These are phyloP conservation scores for Helicorthomorpha holstii DNA, from an alignment of 1,140 invertebrate species.

Conservation along the genomic window DNA sequence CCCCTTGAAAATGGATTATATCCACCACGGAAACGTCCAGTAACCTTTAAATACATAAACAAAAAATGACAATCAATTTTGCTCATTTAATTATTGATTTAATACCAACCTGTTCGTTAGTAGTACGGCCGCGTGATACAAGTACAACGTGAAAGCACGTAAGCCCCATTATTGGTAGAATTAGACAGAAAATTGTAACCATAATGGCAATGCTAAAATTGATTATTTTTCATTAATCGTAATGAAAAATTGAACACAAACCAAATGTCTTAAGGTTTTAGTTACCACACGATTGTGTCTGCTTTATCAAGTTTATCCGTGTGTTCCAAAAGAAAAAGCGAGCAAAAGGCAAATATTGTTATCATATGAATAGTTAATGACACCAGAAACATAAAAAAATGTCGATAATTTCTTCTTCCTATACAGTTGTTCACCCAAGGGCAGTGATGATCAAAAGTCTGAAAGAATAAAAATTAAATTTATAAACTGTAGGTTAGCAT, in stretches of 20 bases:
- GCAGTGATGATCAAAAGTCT: conserved; percentile 99
- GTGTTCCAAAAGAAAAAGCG: conserved; percentile 76
- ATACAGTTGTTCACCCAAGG: conserved; percentile 99
- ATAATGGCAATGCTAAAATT: conserved; percentile 67
- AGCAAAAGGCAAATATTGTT: conserved; percentile 81
- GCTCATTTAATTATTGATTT: conserved; percentile 2
- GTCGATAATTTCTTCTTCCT: conserved; percentile 92
- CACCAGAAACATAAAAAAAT: conserved; percentile 95
- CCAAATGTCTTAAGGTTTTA: conserved; percentile 31
- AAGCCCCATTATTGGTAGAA: conserved; percentile 92
- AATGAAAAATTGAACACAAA: neutral
- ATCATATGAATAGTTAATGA: conserved; percentile 94
- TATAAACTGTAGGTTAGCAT: too few species aligned
- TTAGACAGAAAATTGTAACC: conserved; percentile 70
- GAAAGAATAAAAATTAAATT: conserved; percentile 31
- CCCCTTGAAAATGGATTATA: conserved; percentile 93
- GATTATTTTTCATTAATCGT: conserved; percentile 7
- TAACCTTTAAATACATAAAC: conserved; percentile 39
- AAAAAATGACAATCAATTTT: too few species aligned
- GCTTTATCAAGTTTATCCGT: conserved; percentile 60
- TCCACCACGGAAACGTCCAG: conserved; percentile 92
- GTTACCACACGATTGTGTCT: conserved; percentile 80
- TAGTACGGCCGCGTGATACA: conserved; percentile 94
- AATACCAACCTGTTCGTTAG: conserved; percentile 89
- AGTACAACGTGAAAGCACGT: conserved; percentile 95